Base-by-base conservation (phyloP, 2,797 vertebrate species). In the Cyprinodon diabolis region DNA sequence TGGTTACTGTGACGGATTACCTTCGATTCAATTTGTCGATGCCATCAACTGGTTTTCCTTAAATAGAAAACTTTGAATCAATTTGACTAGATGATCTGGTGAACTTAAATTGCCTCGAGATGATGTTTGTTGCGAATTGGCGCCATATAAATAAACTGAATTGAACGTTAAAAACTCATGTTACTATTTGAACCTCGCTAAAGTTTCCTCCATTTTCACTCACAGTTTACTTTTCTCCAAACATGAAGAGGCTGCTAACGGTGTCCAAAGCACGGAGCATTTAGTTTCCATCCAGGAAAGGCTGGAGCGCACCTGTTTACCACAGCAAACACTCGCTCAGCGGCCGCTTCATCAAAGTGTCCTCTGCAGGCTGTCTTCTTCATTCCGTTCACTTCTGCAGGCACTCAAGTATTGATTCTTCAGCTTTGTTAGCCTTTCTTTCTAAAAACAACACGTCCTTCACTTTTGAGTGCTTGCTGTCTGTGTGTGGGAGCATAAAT, bases 281-380 rank as follows among this genome's bases (percentile, higher is more conserved):
- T 75, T 48, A 49, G 86, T 80, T 78, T 84, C 78, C 86, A 79
- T 83, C 69, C 75, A 75, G 43, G 49, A 75, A 72, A 43, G 48
- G 51, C 48, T 17, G 74, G 17, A 66, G 65, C 68, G 68, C 78
- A 71, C 51, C 51, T 48, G 75, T 87, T 87, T 85, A 83, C 79
- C 7, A 48, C 85, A 80, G 47, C 72, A 47, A 80, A 72, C 72
- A 43, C 76, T 84, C 71, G 19, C 48, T 68, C 69, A 2, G 47
- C 43, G 58, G 71, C 62, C 67, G 72, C 69, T 76, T 80, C 80
- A 82, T 88, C 84, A 89, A 86, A 85, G 87, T 68, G 68, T 75
- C 78, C 85, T 85, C 83, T 25, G 57, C 81, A 66, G 72, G 81
- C 82, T 58, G 49, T 49, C 69, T 82, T 54, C 80, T 70, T 56